Conservation (phyloP, 53 echinoderm and acorn worm species). For the Paracentrotus lividus region DNA sequence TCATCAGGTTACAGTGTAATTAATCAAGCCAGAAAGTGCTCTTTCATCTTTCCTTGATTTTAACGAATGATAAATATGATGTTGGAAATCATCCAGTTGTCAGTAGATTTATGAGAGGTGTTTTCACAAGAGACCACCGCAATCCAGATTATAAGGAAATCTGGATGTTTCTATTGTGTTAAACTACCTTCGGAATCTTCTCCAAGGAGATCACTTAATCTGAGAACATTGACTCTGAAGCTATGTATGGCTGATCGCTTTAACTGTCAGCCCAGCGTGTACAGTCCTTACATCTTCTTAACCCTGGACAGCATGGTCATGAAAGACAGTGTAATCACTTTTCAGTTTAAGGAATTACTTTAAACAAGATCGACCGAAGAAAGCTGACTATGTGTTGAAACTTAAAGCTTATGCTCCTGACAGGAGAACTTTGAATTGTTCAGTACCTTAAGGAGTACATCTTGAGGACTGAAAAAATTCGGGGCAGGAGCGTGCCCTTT, state of each 20-base stretch:
- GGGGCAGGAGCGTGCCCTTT: slow-evolving; percentile 56
- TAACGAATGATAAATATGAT: neutral
- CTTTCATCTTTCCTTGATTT: neutral
- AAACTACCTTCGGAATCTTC: neutral
- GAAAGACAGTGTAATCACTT: neutral
- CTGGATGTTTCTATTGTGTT: neutral
- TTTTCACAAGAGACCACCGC: neutral
- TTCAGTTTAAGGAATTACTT: neutral
- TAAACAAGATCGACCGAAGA: neutral
- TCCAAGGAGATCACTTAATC: neutral
- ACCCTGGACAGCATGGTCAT: neutral
- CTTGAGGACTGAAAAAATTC: slow-evolving; percentile 49
- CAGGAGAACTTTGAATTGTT: neutral
- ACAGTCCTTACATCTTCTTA: neutral
- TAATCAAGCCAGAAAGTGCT: neutral
- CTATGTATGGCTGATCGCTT: neutral
- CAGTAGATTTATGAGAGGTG: neutral
- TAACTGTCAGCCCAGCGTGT: neutral
- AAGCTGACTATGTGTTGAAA: neutral
- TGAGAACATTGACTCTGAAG: neutral
- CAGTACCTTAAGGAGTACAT: neutral
- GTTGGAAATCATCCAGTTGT: neutral
- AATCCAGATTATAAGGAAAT: neutral
- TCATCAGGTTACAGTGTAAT: neutral
- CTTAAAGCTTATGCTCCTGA: neutral